Conservation (phyloP, 2,113 vertebrate species). For the Scolopax mira region DNA sequence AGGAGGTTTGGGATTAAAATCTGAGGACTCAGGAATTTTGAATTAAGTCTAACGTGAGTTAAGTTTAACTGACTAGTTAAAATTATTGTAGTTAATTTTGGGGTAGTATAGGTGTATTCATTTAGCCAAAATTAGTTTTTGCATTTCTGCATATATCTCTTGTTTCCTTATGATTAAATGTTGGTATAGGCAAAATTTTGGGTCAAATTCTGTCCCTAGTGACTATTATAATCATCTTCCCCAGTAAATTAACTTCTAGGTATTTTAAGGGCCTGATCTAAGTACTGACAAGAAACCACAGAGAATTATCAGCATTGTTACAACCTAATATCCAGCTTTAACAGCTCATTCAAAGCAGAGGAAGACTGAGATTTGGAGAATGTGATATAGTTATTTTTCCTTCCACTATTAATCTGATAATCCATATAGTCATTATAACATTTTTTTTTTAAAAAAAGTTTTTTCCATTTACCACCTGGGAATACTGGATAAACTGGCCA, state of each 20-base stretch:
- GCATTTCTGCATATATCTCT: background rate
- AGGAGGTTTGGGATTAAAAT: background rate
- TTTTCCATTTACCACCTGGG: background rate
- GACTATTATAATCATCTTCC: background rate
- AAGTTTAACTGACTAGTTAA: background rate
- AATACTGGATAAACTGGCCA: background rate
- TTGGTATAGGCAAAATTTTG: background rate
- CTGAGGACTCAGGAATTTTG: background rate
- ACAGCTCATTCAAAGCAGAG: background rate
- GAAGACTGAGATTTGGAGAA: background rate
- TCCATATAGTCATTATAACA: background rate
- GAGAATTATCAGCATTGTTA: background rate
- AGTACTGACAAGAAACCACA: background rate
- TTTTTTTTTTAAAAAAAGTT: fast-evolving
- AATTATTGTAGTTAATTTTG: background rate
- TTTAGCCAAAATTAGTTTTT: background rate
- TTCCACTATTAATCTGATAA: background rate
- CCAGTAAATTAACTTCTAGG: background rate
- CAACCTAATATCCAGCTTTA: background rate
- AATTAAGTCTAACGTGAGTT: background rate
- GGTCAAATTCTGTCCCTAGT: background rate
- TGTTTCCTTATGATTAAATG: background rate
- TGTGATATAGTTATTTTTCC: background rate
- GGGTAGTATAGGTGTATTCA: background rate
- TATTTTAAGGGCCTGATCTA: background rate